A percentile compares a stretch with the other conserved stretches of the same genome.
phyloP scores from a whole-genome alignment of 2,113 vertebrate genomes.

The Erythrolamprus reginae region DNA sequence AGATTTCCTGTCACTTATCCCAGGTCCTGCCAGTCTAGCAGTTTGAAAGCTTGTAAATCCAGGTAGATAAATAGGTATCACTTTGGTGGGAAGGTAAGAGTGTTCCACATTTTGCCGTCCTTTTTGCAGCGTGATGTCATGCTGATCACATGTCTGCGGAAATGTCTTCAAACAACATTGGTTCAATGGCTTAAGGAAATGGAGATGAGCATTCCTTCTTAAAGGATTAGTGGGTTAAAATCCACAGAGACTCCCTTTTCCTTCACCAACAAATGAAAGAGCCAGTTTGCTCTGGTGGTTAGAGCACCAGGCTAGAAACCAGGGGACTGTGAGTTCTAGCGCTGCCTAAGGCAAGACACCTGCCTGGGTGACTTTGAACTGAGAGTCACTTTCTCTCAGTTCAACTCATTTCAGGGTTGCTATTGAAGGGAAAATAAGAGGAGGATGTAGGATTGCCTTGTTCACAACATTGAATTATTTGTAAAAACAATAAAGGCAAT shows the following conservation, averaged over 20 bases:
- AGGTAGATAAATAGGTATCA: background rate
- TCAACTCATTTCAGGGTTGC: no score
- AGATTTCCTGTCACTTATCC: background rate
- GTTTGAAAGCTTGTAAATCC: background rate
- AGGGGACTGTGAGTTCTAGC: no score
- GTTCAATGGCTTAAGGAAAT: background rate
- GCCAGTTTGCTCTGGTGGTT: no score
- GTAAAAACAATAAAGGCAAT: no score
- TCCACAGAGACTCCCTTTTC: background rate
- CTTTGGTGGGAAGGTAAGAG: background rate
- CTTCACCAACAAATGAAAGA: background rate
- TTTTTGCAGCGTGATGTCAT: background rate
- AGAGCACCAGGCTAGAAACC: no score
- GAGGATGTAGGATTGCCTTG: no score
- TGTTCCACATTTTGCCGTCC: background rate
- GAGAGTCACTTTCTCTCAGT: no score
- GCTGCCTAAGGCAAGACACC: no score
- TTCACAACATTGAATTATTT: no score
- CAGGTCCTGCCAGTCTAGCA: background rate
- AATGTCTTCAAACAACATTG: background rate
- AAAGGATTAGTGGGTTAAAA: background rate
- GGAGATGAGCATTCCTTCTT: background rate
- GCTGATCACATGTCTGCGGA: background rate
- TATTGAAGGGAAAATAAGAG: no score
- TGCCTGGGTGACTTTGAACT: no score